A percentile compares a stretch with the other conserved stretches of the same genome.
Evolutionary conservation across 2,888 invertebrate genomes (phyloP).

Genomic region (Caenorhabditis afra): DNA sequence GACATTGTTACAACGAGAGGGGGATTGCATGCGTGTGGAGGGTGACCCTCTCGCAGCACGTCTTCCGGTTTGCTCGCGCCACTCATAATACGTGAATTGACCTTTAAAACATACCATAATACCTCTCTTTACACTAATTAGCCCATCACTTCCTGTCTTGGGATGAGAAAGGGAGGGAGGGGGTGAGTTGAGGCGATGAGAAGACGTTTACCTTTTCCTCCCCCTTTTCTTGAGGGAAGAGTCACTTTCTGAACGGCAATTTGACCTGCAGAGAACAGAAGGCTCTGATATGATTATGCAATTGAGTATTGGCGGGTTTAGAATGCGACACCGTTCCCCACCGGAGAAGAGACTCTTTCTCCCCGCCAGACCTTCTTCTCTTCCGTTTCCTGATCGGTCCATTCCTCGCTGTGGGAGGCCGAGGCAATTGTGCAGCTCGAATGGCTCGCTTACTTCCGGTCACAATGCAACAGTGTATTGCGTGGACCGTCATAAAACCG

Average conservation of each 20-base stretch:
- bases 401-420: constrained; percentile 21
- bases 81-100: too few species aligned
- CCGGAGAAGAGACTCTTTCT: too few species aligned
- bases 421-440: constrained; percentile 34
- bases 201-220: too few species aligned
- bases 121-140: too few species aligned
- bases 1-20: not conserved
- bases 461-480: constrained; percentile 37
- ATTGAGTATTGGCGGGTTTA: constrained; percentile 5
- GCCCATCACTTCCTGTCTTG: too few species aligned
- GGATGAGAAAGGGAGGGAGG: too few species aligned
- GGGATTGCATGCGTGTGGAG: not conserved
- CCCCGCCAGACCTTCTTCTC: constrained; percentile 4
- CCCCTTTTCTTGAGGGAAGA: too few species aligned
- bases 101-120: too few species aligned
- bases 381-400: constrained; percentile 19
- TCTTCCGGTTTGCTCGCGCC: too few species aligned
- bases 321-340: constrained; percentile 20
- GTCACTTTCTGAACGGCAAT: too few species aligned
- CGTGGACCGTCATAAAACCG: constrained; percentile 30
- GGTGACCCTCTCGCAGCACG: not conserved
- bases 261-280: not conserved
- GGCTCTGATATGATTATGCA: constrained; percentile 10
- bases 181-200: too few species aligned
- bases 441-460: constrained; percentile 37